Evolutionary conservation across 2,888 invertebrate genomes (phyloP).

Genomic region (Zaprionus bogoriensis): DNA sequence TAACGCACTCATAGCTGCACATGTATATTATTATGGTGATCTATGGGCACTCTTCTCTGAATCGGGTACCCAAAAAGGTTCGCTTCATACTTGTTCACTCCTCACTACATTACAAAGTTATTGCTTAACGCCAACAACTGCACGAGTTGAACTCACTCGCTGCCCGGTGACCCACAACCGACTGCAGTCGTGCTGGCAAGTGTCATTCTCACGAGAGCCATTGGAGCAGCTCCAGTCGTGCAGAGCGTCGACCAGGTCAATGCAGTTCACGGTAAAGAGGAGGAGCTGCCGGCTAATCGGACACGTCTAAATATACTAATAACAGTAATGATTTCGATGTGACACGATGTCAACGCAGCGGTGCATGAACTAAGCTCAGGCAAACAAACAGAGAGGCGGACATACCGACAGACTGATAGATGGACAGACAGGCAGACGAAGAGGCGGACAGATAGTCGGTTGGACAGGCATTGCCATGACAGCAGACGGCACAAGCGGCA

Average conservation of each 20-base stretch:
- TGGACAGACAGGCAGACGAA: not conserved
- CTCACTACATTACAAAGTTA: no score
- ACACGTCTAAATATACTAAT: constrained; percentile 54
- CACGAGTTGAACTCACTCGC: constrained; percentile 29
- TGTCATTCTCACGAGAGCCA: no score
- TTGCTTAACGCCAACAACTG: no score
- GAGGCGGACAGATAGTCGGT: constrained; percentile 18
- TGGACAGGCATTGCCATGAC: constrained; percentile 57
- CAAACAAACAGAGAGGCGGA: not conserved
- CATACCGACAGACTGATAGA: not conserved
- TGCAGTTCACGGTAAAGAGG: no score
- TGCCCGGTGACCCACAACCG: constrained; percentile 49
- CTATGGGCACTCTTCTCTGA: no score
- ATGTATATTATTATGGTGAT: no score
- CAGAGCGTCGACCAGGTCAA: not conserved
- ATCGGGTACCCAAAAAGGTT: no score
- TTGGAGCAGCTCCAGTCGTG: constrained; percentile 17
- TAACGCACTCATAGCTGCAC: no score
- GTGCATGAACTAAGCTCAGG: constrained; percentile 62
- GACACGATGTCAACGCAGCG: constrained; percentile 40
- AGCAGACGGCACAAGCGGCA: constrained; percentile 46
- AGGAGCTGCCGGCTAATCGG: constrained; percentile 38
- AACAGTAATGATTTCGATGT: constrained; percentile 46
- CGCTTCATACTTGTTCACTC: no score
- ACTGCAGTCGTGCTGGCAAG: constrained; percentile 37